Evolutionary conservation across 2,113 vertebrate species (phyloP).

Genomic region (Pongo abelii): DNA sequence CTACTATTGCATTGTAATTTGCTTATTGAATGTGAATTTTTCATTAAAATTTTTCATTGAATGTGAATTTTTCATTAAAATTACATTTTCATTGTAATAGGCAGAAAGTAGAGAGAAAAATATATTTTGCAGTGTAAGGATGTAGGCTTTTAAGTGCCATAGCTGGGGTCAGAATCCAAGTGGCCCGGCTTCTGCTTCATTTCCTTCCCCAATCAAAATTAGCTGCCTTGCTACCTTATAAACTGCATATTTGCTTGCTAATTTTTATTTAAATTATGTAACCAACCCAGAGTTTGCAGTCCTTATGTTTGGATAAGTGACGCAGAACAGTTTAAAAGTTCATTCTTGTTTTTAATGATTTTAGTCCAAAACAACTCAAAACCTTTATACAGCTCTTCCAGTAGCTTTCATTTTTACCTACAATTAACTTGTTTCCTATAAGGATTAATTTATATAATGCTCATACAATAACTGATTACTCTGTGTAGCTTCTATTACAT

Average conservation of each 20-base stretch:
- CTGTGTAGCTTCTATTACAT: constrained; percentile 57
- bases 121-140: not conserved
- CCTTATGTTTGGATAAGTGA: constrained; percentile 2
- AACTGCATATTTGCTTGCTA: not conserved
- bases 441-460: constrained; percentile 1
- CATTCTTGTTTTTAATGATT: not conserved
- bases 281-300: not conserved
- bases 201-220: not conserved
- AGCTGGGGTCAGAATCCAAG: not conserved
- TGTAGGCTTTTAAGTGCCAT: not conserved
- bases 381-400: not conserved
- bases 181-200: not conserved
- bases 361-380: not conserved
- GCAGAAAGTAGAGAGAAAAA: not conserved
- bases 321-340: not conserved
- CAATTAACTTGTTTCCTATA: not conserved
- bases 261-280: not conserved
- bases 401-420: not conserved
- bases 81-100: not conserved
- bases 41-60: not conserved
- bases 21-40: not conserved
- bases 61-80: not conserved
- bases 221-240: not conserved
- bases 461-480: constrained; percentile 31
- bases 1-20: not conserved